A percentile compares a stretch with the other conserved stretches of the same genome.
Conservation (phyloP, 2,113 vertebrate species). For the Cyanoderma ruficeps region DNA sequence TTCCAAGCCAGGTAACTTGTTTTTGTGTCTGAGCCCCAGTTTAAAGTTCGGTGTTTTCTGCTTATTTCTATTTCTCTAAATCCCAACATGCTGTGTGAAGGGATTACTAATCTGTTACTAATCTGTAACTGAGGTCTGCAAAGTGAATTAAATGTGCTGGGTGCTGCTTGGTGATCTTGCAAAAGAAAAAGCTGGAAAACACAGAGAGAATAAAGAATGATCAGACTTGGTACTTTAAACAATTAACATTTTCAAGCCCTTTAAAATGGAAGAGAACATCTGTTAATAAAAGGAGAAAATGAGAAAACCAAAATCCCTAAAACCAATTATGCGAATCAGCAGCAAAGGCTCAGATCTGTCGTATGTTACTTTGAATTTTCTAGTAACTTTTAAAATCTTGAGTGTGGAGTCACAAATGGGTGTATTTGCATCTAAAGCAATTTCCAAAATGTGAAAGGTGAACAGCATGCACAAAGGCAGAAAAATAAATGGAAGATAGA, state of each 20-base stretch:
- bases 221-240: neutral
- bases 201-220: neutral
- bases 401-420: neutral
- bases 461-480: neutral
- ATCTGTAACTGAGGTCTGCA: neutral
- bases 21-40: neutral
- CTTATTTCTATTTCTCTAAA: neutral
- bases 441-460: constrained; percentile 13
- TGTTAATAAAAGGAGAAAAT: constrained; percentile 35
- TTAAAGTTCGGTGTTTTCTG: neutral
- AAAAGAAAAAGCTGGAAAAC: neutral
- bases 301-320: neutral
- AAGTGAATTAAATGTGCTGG: neutral
- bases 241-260: constrained; percentile 28
- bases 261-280: neutral
- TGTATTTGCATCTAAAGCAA: constrained; percentile 8
- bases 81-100: neutral
- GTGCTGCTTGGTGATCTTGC: neutral
- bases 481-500: neutral
- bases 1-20: neutral
- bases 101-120: neutral
- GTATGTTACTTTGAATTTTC: neutral
- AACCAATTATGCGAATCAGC: neutral
- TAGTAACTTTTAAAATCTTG: neutral
- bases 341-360: neutral